A percentile compares a stretch with the other conserved stretches of the same genome.
Conservation (phyloP, 2,888 invertebrate genomes). For the Euplagia quadripunctaria region DNA sequence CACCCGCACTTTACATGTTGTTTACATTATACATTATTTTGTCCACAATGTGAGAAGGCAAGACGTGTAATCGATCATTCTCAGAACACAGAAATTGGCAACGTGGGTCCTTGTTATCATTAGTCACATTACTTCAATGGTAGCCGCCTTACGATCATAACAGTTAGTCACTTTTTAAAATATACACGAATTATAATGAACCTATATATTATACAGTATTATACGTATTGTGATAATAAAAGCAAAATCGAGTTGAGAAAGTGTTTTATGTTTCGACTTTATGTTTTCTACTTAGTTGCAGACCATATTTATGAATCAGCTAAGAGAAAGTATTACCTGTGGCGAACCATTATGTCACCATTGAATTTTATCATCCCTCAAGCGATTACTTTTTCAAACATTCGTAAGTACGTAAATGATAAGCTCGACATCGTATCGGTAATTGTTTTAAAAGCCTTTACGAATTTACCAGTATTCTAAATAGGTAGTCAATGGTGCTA, state of each 20-base stretch:
- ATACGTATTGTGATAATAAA: conserved; percentile 21
- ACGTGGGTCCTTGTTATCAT: conserved; percentile 54
- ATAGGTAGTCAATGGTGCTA: not conserved
- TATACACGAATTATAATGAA: conserved; percentile 2
- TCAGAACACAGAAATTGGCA: conserved; percentile 66
- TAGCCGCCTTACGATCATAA: conserved; percentile 4
- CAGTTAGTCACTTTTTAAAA: conserved; percentile 15
- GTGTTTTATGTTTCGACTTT: conserved; percentile 44
- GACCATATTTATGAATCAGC: conserved; percentile 47
- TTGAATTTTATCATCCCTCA: conserved; percentile 30
- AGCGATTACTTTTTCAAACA: conserved; percentile 4
- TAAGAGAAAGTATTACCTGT: conserved; percentile 54
- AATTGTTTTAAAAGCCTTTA: conserved; percentile 4
- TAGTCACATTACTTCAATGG: conserved; percentile 48
- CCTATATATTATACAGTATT: not conserved
- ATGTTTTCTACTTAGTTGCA: conserved; percentile 31
- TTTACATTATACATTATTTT: conserved; percentile 59
- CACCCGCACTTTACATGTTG: conserved; percentile 60
- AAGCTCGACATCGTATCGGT: not conserved
- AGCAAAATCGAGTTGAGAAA: conserved; percentile 49
- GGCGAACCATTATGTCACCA: conserved; percentile 46
- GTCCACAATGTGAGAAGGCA: conserved; percentile 63
- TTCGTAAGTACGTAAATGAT: conserved; percentile 4
- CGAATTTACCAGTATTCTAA: not conserved
- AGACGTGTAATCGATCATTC: conserved; percentile 63